These are phyloP conservation scores for Dicrurus megarhynchus DNA, from an alignment of 2,113 vertebrate species.

Conservation along the genomic window DNA sequence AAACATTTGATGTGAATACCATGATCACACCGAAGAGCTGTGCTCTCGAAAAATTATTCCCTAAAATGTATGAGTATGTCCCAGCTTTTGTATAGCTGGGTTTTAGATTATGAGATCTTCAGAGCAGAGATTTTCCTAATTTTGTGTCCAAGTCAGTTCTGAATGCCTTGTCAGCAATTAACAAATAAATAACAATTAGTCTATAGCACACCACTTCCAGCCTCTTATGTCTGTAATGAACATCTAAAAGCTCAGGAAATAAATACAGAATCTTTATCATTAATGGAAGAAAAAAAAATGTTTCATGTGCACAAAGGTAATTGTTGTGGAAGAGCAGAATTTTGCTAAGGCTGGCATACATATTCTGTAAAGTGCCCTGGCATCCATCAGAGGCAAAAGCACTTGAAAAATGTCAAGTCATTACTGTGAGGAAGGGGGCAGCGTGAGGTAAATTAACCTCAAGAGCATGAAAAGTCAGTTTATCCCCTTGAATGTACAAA, in stretches of 20 bases:
- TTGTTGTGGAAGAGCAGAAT: not conserved
- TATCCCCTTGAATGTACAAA: conserved; percentile 33
- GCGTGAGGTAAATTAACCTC: not conserved
- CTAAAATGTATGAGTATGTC: not conserved
- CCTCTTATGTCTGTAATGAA: not conserved
- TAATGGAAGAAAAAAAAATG: not conserved
- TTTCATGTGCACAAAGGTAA: not conserved
- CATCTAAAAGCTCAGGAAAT: not conserved
- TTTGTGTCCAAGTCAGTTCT: not conserved
- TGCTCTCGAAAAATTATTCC: not conserved
- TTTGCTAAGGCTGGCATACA: not conserved
- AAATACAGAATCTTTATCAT: not conserved
- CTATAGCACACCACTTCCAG: not conserved
- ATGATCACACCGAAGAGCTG: not conserved
- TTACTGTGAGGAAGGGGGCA: conserved; percentile 19
- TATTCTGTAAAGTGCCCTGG: not conserved
- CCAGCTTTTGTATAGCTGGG: not conserved
- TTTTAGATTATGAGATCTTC: not conserved
- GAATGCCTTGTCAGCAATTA: not conserved
- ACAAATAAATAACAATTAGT: not conserved
- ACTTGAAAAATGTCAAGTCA: conserved; percentile 62
- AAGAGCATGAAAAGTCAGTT: not conserved
- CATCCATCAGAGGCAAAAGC: conserved; percentile 27
- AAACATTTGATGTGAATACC: not conserved
- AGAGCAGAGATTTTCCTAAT: not conserved